Conservation (phyloP, 2,113 vertebrate genomes). For the Nycticebus coucang region DNA sequence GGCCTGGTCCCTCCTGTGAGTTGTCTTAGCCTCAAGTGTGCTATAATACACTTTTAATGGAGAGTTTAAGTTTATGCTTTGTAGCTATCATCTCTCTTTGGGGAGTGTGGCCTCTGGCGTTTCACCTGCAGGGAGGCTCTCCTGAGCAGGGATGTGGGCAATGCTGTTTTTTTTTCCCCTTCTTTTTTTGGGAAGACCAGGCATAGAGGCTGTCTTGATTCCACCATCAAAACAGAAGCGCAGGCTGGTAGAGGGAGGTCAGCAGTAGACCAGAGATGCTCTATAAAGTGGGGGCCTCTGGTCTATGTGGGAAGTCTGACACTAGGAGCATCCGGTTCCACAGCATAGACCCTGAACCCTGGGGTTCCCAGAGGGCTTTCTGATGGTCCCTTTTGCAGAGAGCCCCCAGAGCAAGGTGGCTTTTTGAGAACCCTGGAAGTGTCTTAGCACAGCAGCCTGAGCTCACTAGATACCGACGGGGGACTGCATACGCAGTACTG, state of each 20-base stretch:
- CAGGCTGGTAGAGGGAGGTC: neutral
- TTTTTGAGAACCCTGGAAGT: neutral
- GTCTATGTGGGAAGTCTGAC: neutral
- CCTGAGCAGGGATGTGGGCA: neutral
- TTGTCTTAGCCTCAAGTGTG: neutral
- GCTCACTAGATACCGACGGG: fast-evolving
- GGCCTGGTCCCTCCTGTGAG: neutral
- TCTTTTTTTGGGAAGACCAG: neutral
- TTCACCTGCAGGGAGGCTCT: too few species aligned
- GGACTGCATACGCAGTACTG: too few species aligned
- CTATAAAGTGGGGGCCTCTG: neutral
- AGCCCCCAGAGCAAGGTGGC: neutral
- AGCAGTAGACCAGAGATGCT: neutral
- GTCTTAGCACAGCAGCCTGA: neutral
- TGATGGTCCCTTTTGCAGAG: neutral
- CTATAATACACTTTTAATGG: neutral
- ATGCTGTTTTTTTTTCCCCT: neutral
- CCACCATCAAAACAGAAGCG: neutral
- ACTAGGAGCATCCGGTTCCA: neutral
- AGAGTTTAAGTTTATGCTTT: neutral
- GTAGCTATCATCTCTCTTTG: too few species aligned
- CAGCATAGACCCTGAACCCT: neutral
- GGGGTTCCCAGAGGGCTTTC: neutral
- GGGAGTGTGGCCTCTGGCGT: neutral
- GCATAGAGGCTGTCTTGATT: neutral